Percentiles rank a stretch among this genome's conserved stretches.
Conservation (phyloP, 2,888 invertebrate genomes). For the Bruchidius siliquastri region DNA sequence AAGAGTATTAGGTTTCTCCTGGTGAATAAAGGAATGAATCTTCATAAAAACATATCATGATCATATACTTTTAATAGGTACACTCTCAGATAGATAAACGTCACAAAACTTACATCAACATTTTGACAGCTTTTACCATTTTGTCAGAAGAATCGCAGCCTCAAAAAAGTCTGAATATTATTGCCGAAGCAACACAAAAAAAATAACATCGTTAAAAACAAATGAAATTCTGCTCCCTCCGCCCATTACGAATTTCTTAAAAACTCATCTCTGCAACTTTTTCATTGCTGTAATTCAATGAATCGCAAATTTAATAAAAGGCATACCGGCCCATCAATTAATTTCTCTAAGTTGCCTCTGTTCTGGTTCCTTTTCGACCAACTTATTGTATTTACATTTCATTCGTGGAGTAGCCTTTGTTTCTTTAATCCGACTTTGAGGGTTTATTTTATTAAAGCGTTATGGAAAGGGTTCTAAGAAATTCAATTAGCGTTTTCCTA, state of each 20-base stretch:
- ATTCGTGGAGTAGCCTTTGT: conserved; percentile 20
- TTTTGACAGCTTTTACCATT: too few species aligned
- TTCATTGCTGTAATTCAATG: conserved; percentile 34
- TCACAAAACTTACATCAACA: too few species aligned
- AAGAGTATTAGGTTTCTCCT: too few species aligned
- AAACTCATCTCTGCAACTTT: conserved; percentile 34
- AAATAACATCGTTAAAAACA: conserved; percentile 13
- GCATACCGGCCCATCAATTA: conserved; percentile 25
- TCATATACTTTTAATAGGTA: too few species aligned
- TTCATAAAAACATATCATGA: too few species aligned
- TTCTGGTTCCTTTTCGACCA: conserved; percentile 19
- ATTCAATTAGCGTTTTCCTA: background rate
- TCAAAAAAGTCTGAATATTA: background rate
- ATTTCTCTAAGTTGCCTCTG: conserved; percentile 22
- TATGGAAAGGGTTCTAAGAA: background rate
- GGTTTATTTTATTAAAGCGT: conserved; percentile 28
- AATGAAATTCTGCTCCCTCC: conserved; percentile 22
- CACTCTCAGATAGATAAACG: too few species aligned
- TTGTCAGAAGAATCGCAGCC: too few species aligned
- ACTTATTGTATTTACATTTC: conserved; percentile 27
- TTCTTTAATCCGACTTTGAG: conserved; percentile 13
- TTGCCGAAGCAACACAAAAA: background rate
- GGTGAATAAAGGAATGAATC: too few species aligned
- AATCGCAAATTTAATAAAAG: conserved; percentile 33
- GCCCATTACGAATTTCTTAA: conserved; percentile 35